These are phyloP conservation scores for Agapornis roseicollis DNA, from an alignment of 2,113 vertebrate genomes.

Conservation along the genomic window DNA sequence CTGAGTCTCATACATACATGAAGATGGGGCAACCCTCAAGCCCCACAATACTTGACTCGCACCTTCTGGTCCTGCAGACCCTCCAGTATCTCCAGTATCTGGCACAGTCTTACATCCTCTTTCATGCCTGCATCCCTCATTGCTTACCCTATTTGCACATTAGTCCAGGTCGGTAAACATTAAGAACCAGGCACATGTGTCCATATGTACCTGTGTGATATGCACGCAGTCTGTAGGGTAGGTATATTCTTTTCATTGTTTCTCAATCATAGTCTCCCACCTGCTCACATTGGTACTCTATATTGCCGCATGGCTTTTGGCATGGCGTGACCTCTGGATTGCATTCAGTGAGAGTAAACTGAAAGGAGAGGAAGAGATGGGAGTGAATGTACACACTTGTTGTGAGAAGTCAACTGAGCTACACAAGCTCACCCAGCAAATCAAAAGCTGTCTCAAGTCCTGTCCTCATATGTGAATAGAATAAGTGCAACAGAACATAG, in stretches of 20 bases:
- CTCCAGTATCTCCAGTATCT: neutral
- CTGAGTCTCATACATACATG: neutral
- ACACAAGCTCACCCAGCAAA: neutral
- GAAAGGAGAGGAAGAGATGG: neutral
- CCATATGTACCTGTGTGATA: neutral
- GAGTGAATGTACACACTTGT: neutral
- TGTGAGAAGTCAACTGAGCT: neutral
- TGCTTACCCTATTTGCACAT: neutral
- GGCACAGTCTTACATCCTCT: neutral
- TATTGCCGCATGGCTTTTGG: neutral
- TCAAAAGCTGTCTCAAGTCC: neutral
- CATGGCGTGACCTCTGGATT: neutral
- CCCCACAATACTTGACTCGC: neutral
- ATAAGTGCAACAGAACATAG: neutral
- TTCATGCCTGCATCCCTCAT: neutral
- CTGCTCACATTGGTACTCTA: accelerated
- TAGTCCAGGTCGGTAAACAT: neutral
- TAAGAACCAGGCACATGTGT: neutral
- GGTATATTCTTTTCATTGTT: neutral
- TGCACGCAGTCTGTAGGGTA: neutral
- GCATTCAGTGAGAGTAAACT: neutral
- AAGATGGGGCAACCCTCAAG: neutral
- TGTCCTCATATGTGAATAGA: neutral
- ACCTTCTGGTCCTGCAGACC: neutral
- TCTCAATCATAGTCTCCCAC: neutral